Percentiles rank a stretch among this genome's conserved stretches.
Conservation (phyloP, 2,797 vertebrate species). For the Notolepis coatsorum region DNA sequence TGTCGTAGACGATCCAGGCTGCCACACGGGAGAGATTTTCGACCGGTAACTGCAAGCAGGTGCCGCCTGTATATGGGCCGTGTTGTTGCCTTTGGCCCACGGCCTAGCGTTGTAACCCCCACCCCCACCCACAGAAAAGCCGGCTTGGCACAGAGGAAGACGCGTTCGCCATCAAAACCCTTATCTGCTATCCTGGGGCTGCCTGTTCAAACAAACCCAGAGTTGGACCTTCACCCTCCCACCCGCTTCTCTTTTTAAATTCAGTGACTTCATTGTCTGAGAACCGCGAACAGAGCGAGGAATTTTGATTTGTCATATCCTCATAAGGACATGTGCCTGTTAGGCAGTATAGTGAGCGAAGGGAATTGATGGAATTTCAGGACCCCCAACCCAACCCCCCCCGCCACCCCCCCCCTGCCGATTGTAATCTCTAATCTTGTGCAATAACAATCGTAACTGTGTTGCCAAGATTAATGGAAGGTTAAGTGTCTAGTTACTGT, state of each 20-base stretch:
- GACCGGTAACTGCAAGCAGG: constrained; percentile 84
- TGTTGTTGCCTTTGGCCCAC: constrained; percentile 72
- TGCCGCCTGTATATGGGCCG: constrained; percentile 75
- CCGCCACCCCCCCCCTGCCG: too few relatives aligned
- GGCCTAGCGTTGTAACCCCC: constrained; percentile 46
- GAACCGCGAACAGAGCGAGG: constrained; percentile 82
- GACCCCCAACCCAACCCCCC: too few relatives aligned
- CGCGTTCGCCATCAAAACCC: constrained; percentile 43
- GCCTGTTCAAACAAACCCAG: constrained; percentile 82
- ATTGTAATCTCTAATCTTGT: constrained; percentile 56
- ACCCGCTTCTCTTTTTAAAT: constrained; percentile 66
- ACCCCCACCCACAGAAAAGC: constrained; percentile 2
- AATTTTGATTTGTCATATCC: constrained; percentile 78
- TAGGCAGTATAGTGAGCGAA: constrained; percentile 41
- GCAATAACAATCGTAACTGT: constrained; percentile 34
- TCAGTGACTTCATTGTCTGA: constrained; percentile 89
- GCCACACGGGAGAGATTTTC: constrained; percentile 57
- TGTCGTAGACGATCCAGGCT: constrained; percentile 69
- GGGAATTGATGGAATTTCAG: constrained; percentile 51
- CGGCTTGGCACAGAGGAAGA: constrained; percentile 73
- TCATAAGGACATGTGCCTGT: constrained; percentile 85
- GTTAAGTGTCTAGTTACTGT: constrained; percentile 25
- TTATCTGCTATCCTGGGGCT: constrained; percentile 64
- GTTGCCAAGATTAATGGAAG: constrained; percentile 41
- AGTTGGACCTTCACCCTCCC: constrained; percentile 69